A percentile compares a stretch with the other conserved stretches of the same genome.
phyloP scores from a whole-genome alignment of 1,140 invertebrate genomes.

The Helicoverpa armigera region DNA sequence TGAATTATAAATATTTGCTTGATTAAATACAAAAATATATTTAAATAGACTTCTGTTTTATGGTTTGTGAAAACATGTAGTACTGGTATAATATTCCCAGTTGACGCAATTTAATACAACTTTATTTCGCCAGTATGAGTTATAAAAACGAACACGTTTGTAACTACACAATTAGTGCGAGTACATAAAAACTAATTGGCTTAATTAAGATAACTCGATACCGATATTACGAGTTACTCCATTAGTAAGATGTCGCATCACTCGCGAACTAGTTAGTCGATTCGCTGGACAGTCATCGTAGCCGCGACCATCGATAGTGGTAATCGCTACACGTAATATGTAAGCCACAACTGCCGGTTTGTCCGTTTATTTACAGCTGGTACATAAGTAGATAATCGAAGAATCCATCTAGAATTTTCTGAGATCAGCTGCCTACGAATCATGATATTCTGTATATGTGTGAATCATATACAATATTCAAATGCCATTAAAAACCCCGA shows the following conservation, averaged over 20 bases:
- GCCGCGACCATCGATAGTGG: slow-evolving; percentile 31
- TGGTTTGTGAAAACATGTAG: slow-evolving; percentile 5
- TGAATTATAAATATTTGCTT: background rate
- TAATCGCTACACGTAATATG: slow-evolving; percentile 41
- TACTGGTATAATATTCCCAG: background rate
- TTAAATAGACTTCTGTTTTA: slow-evolving; percentile 16
- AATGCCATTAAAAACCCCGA: background rate
- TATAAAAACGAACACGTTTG: slow-evolving; percentile 39
- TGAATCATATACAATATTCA: too few species aligned
- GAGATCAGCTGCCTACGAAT: background rate
- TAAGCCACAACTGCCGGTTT: slow-evolving; percentile 14
- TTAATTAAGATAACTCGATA: slow-evolving; percentile 43
- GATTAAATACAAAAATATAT: slow-evolving; percentile 23
- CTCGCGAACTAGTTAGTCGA: slow-evolving; percentile 30
- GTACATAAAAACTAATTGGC: slow-evolving; percentile 38
- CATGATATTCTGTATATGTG: too few species aligned
- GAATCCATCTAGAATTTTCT: background rate
- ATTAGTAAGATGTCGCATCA: slow-evolving; percentile 42
- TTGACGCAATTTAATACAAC: slow-evolving; percentile 14
- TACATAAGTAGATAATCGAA: slow-evolving; percentile 10
- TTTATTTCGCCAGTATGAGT: slow-evolving; percentile 33
- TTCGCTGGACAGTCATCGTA: slow-evolving; percentile 34
- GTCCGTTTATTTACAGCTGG: slow-evolving; percentile 16
- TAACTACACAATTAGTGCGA: slow-evolving; percentile 33
- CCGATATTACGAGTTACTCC: slow-evolving; percentile 24